A percentile compares a stretch with the other conserved stretches of the same genome.
These are phyloP conservation scores for Acanthurus tractus DNA, from an alignment of 2,797 vertebrate species.

Conservation along the genomic window DNA sequence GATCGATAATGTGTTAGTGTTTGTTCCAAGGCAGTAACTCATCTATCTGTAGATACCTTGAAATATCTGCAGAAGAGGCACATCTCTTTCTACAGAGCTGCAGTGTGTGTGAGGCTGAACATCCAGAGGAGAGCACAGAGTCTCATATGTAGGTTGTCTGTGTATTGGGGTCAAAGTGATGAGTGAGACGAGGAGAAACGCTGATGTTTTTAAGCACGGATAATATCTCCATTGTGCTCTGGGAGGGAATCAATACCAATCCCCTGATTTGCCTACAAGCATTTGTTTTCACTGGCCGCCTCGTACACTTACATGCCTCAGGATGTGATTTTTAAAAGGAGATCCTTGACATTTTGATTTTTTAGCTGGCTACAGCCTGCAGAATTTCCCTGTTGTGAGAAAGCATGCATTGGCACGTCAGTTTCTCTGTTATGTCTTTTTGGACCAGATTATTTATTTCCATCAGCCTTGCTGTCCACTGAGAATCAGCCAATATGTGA, in stretches of 20 bases:
- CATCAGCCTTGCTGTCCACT: conserved; percentile 32
- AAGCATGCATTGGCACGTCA: conserved; percentile 30
- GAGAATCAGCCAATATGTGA: conserved; percentile 40
- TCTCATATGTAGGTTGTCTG: not conserved
- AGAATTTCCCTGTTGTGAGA: conserved; percentile 45
- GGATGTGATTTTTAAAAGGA: conserved; percentile 56
- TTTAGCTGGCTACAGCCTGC: conserved; percentile 42
- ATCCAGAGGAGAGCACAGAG: not conserved
- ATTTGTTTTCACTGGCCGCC: conserved; percentile 65
- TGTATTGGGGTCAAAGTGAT: conserved; percentile 45
- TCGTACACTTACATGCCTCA: conserved; percentile 29
- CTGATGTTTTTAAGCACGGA: conserved; percentile 50
- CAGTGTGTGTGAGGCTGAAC: not conserved
- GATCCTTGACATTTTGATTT: conserved; percentile 67
- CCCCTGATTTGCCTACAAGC: conserved; percentile 51
- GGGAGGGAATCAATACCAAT: conserved; percentile 58
- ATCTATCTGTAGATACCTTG: not conserved
- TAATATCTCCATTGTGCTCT: conserved; percentile 53
- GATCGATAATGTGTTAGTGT: not conserved
- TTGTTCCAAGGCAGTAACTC: not conserved
- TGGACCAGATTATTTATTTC: conserved; percentile 51
- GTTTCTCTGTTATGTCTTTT: conserved; percentile 48
- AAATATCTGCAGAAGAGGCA: not conserved
- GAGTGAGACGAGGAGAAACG: conserved; percentile 45
- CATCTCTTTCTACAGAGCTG: conserved; percentile 5